Evolutionary conservation across 2,113 vertebrate species (phyloP), one percentile per base, ranked within the genome.

Genomic region (Oophaga pumilio): DNA sequence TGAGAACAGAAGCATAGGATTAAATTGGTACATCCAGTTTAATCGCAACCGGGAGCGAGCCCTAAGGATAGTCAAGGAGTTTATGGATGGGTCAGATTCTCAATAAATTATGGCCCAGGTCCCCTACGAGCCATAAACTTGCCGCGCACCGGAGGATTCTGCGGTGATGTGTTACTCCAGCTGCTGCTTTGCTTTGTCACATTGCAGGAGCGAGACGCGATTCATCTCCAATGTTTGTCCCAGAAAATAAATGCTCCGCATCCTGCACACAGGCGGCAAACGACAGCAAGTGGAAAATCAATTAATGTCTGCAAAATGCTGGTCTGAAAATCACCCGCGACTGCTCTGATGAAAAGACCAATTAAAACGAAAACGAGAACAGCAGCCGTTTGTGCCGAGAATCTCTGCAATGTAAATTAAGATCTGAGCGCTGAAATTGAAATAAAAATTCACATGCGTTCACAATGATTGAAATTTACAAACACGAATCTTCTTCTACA

Each of bases 211-310:
- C 22, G 8, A 7, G 11, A 20, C 43, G 33, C 60, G 33, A 64
- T 50, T 64, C 52, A 73, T 43, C 43, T 26, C 66, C 52, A 33
- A 15, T 43, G 24, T 85, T 85, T 85, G 68, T 85, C 50, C 69
- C 83, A 59, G 69, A 85, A 85, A 76, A 76, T 15, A 52, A 77
- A 85, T n/a, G 57, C 14, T 77, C 26, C 64, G 53, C 17, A 76
- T 11, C 22, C 56, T 22, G 26, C 2, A 15, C 20, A 4, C n/a
- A 43, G 60, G 33, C 59, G 24, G 26, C 14, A 12, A 28, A 50
- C 33, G 28, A 60, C 53, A 49, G 56, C 84, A 7, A 85, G 73
- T 50, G 56, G 57, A 85, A 85, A 85, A 76, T 85, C 84, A 85
- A 85, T 85, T 85, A 85, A 73, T 53, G 49, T 74, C 43, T 84